Evolutionary conservation across 2,888 invertebrate species (phyloP).

Genomic region (Trilocha varians): DNA sequence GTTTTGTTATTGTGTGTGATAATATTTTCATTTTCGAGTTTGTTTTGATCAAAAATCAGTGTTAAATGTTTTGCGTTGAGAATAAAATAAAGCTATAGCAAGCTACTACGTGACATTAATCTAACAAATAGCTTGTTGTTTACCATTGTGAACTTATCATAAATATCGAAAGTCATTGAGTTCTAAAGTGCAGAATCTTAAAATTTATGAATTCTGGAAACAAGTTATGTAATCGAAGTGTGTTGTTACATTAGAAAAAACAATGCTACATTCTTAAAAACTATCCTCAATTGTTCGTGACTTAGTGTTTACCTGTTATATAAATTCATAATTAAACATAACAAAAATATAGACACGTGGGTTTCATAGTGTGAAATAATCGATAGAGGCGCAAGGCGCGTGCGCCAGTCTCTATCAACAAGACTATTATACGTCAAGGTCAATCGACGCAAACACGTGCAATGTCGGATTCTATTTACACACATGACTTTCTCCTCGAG

Average conservation of each 20-base stretch:
- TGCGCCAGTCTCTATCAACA: constrained; percentile 66
- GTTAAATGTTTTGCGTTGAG: constrained; percentile 6
- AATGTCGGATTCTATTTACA: constrained; percentile 77
- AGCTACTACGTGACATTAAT: background rate
- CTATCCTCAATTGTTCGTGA: no score
- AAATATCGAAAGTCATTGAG: constrained; percentile 63
- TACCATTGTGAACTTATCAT: constrained; percentile 6
- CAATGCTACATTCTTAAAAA: background rate
- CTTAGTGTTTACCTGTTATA: constrained; percentile 14
- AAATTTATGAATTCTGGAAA: constrained; percentile 33
- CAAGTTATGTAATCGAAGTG: constrained; percentile 58
- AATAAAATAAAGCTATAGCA: background rate
- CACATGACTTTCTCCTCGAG: constrained; percentile 76
- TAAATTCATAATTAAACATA: constrained; percentile 22
- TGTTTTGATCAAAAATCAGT: constrained; percentile 10
- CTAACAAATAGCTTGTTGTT: constrained; percentile 1
- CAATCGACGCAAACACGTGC: constrained; percentile 66
- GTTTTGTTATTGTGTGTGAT: constrained; percentile 65
- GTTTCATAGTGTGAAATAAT: constrained; percentile 54
- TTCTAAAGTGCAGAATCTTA: constrained; percentile 48
- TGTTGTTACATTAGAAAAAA: constrained; percentile 14
- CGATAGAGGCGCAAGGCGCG: constrained; percentile 64
- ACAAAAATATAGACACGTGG: constrained; percentile 53
- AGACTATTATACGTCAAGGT: constrained; percentile 68
- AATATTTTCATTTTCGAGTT: constrained; percentile 31